A percentile compares a stretch with the other conserved stretches of the same genome.
phyloP scores from a whole-genome alignment of 2,888 invertebrate genomes.

The Melinaea marsaeus region DNA sequence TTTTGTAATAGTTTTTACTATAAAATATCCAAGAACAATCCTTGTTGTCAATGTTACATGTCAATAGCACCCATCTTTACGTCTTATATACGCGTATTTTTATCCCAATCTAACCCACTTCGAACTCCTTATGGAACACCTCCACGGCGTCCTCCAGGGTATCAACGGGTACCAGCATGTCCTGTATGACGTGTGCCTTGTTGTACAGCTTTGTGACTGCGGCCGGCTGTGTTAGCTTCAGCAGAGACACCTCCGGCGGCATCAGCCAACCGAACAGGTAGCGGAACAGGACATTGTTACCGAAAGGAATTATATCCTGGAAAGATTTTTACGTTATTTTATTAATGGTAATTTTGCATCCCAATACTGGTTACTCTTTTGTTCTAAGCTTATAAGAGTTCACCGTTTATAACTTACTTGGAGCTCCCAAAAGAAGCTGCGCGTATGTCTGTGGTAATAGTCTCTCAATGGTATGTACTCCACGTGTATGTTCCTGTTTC shows the following conservation, averaged over 20 bases:
- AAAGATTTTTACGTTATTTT: conserved; percentile 20
- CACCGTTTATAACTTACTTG: conserved; percentile 69
- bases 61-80: no score
- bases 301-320: conserved; percentile 90
- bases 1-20: no score
- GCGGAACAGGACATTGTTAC: conserved; percentile 85
- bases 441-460: conserved; percentile 90
- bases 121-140: conserved; percentile 81
- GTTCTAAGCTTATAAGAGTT: no score
- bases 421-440: conserved; percentile 90
- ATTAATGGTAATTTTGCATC: no score
- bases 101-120: conserved; percentile 59
- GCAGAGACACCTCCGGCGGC: conserved; percentile 88
- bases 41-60: no score
- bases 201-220: conserved; percentile 85
- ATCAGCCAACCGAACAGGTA: conserved; percentile 87
- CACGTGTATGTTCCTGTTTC: conserved; percentile 46
- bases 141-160: conserved; percentile 78
- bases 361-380: no score
- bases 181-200: conserved; percentile 87
- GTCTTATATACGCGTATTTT: not conserved
- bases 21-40: no score
- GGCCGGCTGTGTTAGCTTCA: conserved; percentile 87
- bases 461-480: conserved; percentile 89
- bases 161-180: conserved; percentile 86